Evolutionary conservation across 2,797 vertebrate genomes (phyloP).

Genomic region (Pitangus sulphuratus): DNA sequence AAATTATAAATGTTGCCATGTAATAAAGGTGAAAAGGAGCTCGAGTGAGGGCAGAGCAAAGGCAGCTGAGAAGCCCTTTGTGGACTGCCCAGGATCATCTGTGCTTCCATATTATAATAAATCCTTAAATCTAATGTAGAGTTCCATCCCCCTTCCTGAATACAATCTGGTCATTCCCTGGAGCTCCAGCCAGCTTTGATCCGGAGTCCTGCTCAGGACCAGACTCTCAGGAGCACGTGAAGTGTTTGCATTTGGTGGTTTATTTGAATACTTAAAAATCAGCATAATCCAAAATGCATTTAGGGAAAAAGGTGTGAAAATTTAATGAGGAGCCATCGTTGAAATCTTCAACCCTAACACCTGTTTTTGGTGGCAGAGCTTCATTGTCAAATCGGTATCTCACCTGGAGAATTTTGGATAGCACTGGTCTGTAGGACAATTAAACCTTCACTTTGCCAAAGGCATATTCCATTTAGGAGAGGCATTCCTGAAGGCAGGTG

Average conservation of each 20-base stretch:
- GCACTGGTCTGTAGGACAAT: background rate
- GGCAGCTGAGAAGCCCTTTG: background rate
- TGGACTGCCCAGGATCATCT: background rate
- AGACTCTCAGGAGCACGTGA: background rate
- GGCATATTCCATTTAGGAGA: background rate
- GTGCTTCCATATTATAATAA: background rate
- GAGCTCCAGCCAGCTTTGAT: background rate
- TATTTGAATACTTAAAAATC: too few species aligned
- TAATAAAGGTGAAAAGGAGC: background rate
- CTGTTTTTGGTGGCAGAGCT: background rate
- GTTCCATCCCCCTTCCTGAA: background rate
- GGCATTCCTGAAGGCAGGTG: background rate
- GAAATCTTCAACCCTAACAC: background rate
- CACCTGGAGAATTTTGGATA: background rate
- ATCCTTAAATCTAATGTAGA: background rate
- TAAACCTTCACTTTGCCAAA: background rate
- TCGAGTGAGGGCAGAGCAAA: background rate
- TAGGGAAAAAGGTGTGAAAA: background rate
- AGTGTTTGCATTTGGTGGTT: too few species aligned
- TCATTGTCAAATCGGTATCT: accelerated
- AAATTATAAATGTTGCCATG: background rate
- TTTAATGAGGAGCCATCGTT: background rate
- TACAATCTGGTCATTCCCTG: too few species aligned
- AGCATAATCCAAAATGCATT: background rate
- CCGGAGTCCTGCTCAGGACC: background rate